Base-by-base conservation (phyloP, 2,888 invertebrate species). In the Pelosia muscerda region DNA sequence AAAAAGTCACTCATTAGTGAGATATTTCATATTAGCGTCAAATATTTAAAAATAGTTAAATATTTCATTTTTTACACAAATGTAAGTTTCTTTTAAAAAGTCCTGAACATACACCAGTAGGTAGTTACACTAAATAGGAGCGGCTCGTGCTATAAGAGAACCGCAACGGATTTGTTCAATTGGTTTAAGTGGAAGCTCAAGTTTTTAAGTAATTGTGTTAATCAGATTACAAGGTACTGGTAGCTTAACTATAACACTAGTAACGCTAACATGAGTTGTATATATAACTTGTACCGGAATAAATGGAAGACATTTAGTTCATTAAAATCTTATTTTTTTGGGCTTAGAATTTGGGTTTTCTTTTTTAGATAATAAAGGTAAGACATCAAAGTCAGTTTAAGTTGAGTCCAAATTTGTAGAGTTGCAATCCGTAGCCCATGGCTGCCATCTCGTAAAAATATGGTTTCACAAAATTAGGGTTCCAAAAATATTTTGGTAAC, bases 111-210 rank as follows among this genome's bases (percentile, higher is more conserved):
- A 25, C 55, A 26, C 55, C 26, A 49, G 28, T 58, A 54, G 19
- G n/a, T n/a, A n/a, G n/a, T n/a, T 26, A 34, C 22, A 65, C 13
- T n/a, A 62, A n/a, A 56, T 60, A 56, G 61, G 65, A 62, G 65
- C 28, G 69, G 61, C 56, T 38, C n/a, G 25, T 34, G 57, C 13
- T 65, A 56, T 25, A 60, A 64, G 15, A 56, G 53, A 49, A 57
- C 26, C n/a, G 25, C 60, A 64, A 38, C 60, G n/a, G n/a, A 49
- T 34, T 26, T n/a, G 49, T 65, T 38, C 62, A 62, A 69, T 65
- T 64, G 57, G 38, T 61, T 69, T 58, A 61, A 65, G 57, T 69
- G 38, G 34, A 54, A 28, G 54, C 15, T 57, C 65, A 19, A 57
- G 53, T 62, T 26, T 65, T 57, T 49, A 42, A 64, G 15, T 63